These are phyloP conservation scores for Conger conger DNA, from an alignment of 2,113 vertebrate genomes.

Conservation along the genomic window DNA sequence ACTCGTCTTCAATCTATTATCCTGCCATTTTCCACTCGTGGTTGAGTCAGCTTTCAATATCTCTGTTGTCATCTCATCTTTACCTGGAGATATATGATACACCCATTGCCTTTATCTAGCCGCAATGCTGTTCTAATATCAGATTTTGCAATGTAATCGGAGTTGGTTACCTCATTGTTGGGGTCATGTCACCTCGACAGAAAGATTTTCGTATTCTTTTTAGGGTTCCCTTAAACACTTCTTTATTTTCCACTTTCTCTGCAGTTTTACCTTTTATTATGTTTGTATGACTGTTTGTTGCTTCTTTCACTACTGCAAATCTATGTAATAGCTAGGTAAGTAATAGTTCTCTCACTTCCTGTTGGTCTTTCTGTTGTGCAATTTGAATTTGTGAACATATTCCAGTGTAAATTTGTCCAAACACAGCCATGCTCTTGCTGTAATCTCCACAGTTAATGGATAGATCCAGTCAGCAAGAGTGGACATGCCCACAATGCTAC, in stretches of 20 bases:
- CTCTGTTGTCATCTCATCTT: background rate
- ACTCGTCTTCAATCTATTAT: background rate
- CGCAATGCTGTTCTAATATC: background rate
- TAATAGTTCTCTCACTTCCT: background rate
- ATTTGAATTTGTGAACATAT: background rate
- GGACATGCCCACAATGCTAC: too few species aligned
- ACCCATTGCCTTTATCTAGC: background rate
- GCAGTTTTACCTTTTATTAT: background rate
- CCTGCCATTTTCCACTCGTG: background rate
- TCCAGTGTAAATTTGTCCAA: background rate
- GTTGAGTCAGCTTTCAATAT: constrained; percentile 7
- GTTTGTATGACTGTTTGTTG: background rate
- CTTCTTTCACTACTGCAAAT: background rate
- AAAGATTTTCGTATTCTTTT: background rate
- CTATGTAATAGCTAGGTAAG: too few species aligned
- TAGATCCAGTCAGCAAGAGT: too few species aligned
- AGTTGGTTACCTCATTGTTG: background rate
- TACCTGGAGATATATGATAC: background rate
- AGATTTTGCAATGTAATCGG: background rate
- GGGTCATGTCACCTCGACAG: background rate
- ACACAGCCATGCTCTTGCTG: too few species aligned
- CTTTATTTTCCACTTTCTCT: background rate
- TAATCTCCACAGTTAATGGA: too few species aligned
- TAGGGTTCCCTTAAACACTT: background rate
- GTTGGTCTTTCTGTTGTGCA: background rate